Conservation (phyloP, 2,888 invertebrate species). For the Polia nebulosa region DNA sequence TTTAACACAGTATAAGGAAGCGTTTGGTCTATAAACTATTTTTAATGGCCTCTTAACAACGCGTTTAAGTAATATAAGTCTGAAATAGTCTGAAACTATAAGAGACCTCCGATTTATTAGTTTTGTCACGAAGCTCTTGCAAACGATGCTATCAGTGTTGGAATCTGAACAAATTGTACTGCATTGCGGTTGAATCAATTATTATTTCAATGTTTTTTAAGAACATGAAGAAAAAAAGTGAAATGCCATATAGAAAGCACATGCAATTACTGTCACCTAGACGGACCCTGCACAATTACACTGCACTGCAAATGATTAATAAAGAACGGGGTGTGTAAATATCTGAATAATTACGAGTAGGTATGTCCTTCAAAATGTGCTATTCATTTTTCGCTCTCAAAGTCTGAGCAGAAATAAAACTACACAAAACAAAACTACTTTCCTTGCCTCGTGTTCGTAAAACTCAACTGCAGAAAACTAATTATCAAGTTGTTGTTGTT, state of each 20-base stretch:
- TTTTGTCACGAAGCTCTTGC: constrained; percentile 70
- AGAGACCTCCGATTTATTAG: constrained; percentile 65
- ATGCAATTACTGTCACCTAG: neutral
- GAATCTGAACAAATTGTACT: constrained; percentile 67
- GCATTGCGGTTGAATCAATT: constrained; percentile 66
- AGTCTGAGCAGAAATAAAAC: neutral
- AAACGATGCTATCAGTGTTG: constrained; percentile 54
- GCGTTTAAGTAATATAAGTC: constrained; percentile 55
- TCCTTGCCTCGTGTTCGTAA: neutral
- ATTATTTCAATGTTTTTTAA: constrained; percentile 1
- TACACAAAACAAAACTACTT: neutral
- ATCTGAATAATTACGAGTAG: neutral
- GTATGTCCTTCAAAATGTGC: neutral
- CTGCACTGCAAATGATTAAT: neutral
- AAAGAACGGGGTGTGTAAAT: neutral
- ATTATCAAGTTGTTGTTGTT: neutral
- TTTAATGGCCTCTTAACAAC: constrained; percentile 58
- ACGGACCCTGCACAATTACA: neutral
- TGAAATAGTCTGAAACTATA: constrained; percentile 61
- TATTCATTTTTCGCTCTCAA: neutral
- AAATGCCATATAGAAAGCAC: neutral
- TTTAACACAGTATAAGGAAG: constrained; percentile 48
- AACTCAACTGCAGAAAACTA: neutral
- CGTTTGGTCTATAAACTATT: constrained; percentile 56
- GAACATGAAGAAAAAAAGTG: neutral